Base-by-base conservation (phyloP, 1,140 invertebrate species). In the Monomorium pharaonis region DNA sequence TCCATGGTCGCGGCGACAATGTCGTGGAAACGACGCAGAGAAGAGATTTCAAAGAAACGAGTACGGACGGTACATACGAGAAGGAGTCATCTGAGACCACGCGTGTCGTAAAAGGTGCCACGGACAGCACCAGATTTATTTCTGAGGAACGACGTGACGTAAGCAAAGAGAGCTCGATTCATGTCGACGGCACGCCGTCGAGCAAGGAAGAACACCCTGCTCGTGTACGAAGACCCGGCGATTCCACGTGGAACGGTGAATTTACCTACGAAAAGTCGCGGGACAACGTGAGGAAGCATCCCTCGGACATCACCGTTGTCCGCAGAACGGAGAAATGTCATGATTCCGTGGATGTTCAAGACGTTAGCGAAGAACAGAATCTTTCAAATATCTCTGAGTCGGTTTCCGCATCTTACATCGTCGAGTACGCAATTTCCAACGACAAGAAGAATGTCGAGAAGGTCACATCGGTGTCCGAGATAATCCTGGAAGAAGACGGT, bases 231-330 rank as follows among this genome's bases (percentile, higher is more conserved):
- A 85, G 56, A 18, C 1, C 14, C 7, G 88, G 87, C 4, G 91
- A 93, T 18, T 91, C 91, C 5, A n/a, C 86, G 1, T 91, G 91
- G 91, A 89, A 92, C 56, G 88, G 88, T 10, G 87, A 76, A 33
- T 93, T 92, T 7, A 65, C 88, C 0, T 60, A 62, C 7, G 91
- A 89, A 21, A 90, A 76, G n/a, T 10, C 78, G 0, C 80, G 18
- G 2, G 84, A 88, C 6, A 6, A 27, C 6, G 2, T 30, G 10
- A 88, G 60, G 10, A 83, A n/a, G 3, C 44, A 24, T 30, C 14
- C 84, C 2, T 10, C n/a, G 14, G 90, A 87, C 2, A 51, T 33
- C 7, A 86, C 84, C 0, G 85, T 92, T 3, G 88, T 91, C 0
- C 86, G 87, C 12, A 88, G 33, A 49, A 87, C 63, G 60, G 86